Conservation (phyloP, 2,888 invertebrate species). For the Apamea epomidion region DNA sequence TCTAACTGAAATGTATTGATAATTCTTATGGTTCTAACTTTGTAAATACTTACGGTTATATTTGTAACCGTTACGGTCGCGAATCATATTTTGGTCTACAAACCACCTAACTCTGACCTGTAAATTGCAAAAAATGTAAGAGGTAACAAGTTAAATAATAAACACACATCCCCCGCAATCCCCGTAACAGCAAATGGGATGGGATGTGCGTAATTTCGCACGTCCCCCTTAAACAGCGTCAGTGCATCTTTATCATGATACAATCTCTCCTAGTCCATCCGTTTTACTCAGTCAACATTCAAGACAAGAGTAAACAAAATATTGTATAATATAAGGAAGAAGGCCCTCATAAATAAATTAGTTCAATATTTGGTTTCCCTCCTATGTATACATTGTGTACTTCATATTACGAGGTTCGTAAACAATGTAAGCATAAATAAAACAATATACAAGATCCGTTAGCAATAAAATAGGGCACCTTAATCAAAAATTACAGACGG, state of each 20-base stretch:
- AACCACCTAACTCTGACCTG: too few species aligned
- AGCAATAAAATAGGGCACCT: conserved; percentile 51
- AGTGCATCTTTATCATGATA: background rate
- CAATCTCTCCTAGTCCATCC: too few species aligned
- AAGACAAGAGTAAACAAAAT: background rate
- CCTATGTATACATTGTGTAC: background rate
- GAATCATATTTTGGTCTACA: too few species aligned
- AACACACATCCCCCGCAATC: too few species aligned
- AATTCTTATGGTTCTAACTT: too few species aligned
- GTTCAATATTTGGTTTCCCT: background rate
- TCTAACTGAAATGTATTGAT: too few species aligned
- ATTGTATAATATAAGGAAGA: background rate
- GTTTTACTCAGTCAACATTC: background rate
- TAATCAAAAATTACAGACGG: conserved; percentile 61
- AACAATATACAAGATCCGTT: conserved; percentile 35
- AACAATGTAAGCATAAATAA: conserved; percentile 42
- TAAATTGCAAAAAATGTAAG: too few species aligned
- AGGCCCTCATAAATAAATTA: background rate
- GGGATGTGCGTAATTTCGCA: background rate
- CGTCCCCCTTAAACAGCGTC: background rate
- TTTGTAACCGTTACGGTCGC: too few species aligned
- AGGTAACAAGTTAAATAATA: too few species aligned
- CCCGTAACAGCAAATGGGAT: too few species aligned
- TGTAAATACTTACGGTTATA: too few species aligned
- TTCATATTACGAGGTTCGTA: conserved; percentile 16